Base-by-base conservation (phyloP, 2,113 vertebrate species). In the Austrofundulus limnaeus region DNA sequence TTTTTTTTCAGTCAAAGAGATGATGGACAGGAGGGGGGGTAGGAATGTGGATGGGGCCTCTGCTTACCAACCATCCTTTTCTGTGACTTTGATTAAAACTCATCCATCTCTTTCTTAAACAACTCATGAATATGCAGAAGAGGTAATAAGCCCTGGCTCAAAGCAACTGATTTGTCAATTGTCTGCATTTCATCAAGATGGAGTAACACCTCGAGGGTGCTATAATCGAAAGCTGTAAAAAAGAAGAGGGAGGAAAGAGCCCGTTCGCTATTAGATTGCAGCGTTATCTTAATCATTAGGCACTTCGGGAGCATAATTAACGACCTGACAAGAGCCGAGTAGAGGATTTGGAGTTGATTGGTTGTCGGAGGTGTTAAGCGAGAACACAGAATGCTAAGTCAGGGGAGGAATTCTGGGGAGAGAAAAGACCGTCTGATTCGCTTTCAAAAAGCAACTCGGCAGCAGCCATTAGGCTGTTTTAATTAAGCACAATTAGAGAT, bases 401-500 rank as follows among this genome's bases (percentile, higher is more conserved):
- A 80, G 82, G 80, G 80, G 76, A 83, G 85, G 69, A 75, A 79
- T 65, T 73, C 80, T 70, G 56, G 68, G 11, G 81, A 83, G 80
- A 78, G 77, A 80, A 80, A 82, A 78, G 69, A 77, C 77, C 63
- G 75, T 81, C 90, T 53, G 88, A 91, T 93, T 93, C 88, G 80
- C 88, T 92, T 92, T 93, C 87, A 86, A 90, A 83, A 89, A 82
- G 87, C 91, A 92, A 90, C 94, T 94, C 93, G 52, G 63, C 93
- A 91, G 61, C 92, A 93, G 92, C 93, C 93, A 94, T 96, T 96
- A 95, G 91, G 93, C 92, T 91, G 93, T 95, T 96, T 95, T 95
- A 96, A 98, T 98, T 93, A 95, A 94, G 92, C 93, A 89, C 95
- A 96, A 98, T 98, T 95, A 96, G 93, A 94, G 93, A 94, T 92